These are phyloP conservation scores for Labeo rohita DNA, from an alignment of 2,113 vertebrate species.

Conservation along the genomic window DNA sequence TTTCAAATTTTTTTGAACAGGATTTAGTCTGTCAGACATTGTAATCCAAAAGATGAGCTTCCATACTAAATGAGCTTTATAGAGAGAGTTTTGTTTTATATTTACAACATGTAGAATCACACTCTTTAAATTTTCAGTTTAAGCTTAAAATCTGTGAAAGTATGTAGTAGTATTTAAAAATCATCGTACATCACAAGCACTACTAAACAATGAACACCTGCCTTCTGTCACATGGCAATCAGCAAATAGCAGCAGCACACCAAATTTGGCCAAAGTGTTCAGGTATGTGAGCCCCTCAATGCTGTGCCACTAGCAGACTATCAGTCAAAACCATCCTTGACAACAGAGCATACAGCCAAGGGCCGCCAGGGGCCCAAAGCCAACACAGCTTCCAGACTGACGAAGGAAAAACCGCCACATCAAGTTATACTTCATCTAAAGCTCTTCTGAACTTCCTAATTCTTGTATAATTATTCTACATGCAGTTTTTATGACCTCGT, in stretches of 20 bases:
- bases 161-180: background rate
- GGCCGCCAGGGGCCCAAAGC: slow-evolving; percentile 18
- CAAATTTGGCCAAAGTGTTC: background rate
- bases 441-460: slow-evolving; percentile 2
- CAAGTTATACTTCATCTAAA: background rate
- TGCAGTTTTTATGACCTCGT: slow-evolving; percentile 1
- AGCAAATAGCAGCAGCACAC: background rate
- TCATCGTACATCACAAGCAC: background rate
- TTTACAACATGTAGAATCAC: background rate
- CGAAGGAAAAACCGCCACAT: background rate
- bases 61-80: background rate
- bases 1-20: background rate
- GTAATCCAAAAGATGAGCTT: slow-evolving; percentile 24
- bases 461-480: background rate
- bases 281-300: slow-evolving; percentile 26
- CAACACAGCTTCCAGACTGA: background rate
- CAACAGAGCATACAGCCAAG: slow-evolving; percentile 30
- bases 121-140: background rate
- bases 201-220: slow-evolving; percentile 13
- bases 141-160: background rate
- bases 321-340: slow-evolving; percentile 44
- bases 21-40: background rate
- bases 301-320: slow-evolving; percentile 34
- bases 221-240: background rate
- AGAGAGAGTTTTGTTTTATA: background rate